Evolutionary conservation across 2,797 vertebrate species (phyloP).

Genomic region (Eremophila alpestris): DNA sequence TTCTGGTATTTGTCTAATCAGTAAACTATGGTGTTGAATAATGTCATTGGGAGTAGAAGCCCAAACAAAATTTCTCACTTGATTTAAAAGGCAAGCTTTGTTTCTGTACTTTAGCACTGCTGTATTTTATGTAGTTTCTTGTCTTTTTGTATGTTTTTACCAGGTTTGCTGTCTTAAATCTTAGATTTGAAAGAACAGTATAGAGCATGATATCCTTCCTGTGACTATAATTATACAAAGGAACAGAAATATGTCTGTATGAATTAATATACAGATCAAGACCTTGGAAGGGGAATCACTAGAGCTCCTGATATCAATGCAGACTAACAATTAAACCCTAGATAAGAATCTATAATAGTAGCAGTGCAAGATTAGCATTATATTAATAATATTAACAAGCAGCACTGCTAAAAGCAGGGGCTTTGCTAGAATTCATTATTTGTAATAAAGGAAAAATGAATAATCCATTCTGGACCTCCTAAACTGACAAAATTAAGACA

Average conservation of each 20-base stretch:
- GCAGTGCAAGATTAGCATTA: background rate
- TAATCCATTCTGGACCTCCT: background rate
- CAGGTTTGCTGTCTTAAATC: background rate
- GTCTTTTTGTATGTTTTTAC: background rate
- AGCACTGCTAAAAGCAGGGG: background rate
- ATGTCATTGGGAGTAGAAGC: background rate
- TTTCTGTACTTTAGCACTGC: background rate
- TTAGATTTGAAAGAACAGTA: background rate
- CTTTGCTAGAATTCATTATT: background rate
- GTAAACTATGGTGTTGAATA: background rate
- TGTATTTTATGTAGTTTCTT: background rate
- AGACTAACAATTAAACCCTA: background rate
- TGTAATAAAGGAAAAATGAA: background rate
- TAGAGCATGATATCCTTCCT: background rate
- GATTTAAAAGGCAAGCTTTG: background rate
- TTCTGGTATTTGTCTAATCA: background rate
- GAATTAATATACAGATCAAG: background rate
- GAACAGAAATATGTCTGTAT: background rate
- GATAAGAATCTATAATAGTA: background rate
- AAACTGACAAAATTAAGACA: background rate
- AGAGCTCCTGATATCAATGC: background rate
- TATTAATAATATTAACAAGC: background rate
- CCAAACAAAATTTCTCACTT: background rate
- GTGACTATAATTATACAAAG: background rate
- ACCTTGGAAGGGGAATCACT: background rate